Conservation (phyloP, 2,888 invertebrate species). For the Drosophila maculinotata region DNA sequence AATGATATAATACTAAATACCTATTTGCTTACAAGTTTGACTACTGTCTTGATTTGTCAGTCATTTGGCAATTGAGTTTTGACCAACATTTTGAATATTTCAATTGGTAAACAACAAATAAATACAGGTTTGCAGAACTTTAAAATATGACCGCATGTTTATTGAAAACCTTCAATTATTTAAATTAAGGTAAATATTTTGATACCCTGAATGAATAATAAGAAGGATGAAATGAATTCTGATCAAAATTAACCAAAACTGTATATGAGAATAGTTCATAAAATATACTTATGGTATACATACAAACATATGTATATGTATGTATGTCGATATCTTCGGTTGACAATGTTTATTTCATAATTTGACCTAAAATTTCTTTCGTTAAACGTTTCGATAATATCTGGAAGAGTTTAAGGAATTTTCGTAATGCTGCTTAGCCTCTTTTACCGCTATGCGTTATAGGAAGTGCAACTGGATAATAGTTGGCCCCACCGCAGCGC, state of each 20-base stretch:
- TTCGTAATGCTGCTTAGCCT: constrained; percentile 35
- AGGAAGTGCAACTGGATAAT: constrained; percentile 48
- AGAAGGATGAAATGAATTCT: not conserved
- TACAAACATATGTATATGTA: too few relatives aligned
- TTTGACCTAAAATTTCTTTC: constrained; percentile 30
- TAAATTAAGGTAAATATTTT: not conserved
- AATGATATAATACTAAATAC: constrained; percentile 5
- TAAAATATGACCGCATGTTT: not conserved
- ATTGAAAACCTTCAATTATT: not conserved
- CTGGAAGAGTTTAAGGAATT: constrained; percentile 23
- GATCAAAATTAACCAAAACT: too few relatives aligned
- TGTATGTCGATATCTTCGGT: not conserved
- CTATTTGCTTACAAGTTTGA: constrained; percentile 2
- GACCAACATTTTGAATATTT: constrained; percentile 1
- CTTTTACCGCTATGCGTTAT: constrained; percentile 49
- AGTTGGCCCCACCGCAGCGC: constrained; percentile 49
- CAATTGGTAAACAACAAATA: not conserved
- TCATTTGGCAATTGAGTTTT: constrained; percentile 14
- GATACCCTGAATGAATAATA: not conserved
- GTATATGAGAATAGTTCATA: too few relatives aligned
- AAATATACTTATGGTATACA: too few relatives aligned
- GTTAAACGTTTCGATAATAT: constrained; percentile 6
- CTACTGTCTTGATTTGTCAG: not conserved
- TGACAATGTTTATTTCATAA: constrained; percentile 4
- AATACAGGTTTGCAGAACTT: not conserved